Evolutionary conservation across 2,113 vertebrate genomes (phyloP).

Genomic region (Donacobius atricapilla): DNA sequence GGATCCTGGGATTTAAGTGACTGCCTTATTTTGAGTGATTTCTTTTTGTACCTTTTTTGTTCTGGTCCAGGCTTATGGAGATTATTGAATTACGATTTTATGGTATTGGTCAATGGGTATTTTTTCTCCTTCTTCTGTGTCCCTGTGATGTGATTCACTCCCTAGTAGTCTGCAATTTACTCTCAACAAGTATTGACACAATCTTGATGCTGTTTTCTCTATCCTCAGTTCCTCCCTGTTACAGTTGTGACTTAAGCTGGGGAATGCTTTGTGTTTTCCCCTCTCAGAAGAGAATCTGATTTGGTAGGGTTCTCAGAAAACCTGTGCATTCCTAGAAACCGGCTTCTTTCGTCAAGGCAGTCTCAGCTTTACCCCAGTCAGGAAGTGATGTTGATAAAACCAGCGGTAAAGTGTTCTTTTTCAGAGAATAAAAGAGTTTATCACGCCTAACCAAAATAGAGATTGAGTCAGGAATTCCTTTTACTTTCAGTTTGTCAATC

Average conservation of each 20-base stretch:
- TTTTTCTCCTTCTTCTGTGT: not conserved
- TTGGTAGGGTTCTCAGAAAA: not conserved
- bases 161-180: not conserved
- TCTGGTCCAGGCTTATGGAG: not conserved
- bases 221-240: not conserved
- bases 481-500: not conserved
- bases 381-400: not conserved
- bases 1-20: not conserved
- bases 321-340: not conserved
- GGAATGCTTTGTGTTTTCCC: not conserved
- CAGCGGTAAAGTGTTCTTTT: not conserved
- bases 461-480: not conserved
- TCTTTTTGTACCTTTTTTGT: not conserved
- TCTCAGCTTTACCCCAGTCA: not conserved
- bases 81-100: not conserved
- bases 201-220: not conserved
- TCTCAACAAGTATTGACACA: not conserved
- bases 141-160: not conserved
- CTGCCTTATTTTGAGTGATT: not conserved
- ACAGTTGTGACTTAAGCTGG: not conserved
- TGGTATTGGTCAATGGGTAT: accelerated
- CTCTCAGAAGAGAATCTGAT: not conserved
- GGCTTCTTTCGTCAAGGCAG: not conserved
- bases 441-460: not conserved
- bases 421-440: not conserved